Percentiles rank a stretch among this genome's conserved stretches.
phyloP scores from a whole-genome alignment of 2,888 invertebrate genomes.

The Perizoma affinitatum region DNA sequence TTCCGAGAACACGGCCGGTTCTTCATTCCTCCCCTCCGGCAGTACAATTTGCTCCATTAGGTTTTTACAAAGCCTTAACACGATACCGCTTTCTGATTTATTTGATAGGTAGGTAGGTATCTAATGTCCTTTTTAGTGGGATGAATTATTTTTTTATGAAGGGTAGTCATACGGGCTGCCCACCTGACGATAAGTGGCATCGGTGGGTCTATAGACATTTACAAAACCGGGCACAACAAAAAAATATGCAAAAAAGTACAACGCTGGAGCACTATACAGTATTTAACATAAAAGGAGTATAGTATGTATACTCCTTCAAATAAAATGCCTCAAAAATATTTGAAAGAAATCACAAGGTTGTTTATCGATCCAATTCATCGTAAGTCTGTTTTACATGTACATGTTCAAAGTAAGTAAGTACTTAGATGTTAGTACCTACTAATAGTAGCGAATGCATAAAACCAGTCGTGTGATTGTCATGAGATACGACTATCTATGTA shows the following conservation, averaged over 20 bases:
- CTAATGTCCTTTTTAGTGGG: constrained; percentile 26
- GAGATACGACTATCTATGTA: background rate
- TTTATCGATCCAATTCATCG: too few species aligned
- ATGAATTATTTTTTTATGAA: constrained; percentile 3
- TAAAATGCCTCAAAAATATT: too few species aligned
- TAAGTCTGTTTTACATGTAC: background rate
- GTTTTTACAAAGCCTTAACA: constrained; percentile 50
- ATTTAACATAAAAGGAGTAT: too few species aligned
- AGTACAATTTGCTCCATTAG: constrained; percentile 53
- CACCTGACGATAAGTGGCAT: constrained; percentile 13
- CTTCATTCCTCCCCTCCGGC: constrained; percentile 52
- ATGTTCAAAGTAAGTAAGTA: background rate
- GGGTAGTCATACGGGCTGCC: constrained; percentile 1
- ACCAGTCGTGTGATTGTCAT: constrained; percentile 10
- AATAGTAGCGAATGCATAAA: constrained; percentile 10
- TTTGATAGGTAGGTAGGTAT: constrained; percentile 31
- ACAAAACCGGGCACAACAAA: constrained; percentile 7
- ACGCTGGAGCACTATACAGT: too few species aligned
- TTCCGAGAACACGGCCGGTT: constrained; percentile 59
- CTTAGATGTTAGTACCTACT: background rate
- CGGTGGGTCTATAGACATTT: background rate
- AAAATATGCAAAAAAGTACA: too few species aligned
- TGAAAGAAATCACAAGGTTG: too few species aligned
- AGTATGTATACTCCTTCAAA: too few species aligned
- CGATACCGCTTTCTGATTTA: constrained; percentile 43